Evolutionary conservation across 2,888 invertebrate genomes (phyloP).

Genomic region (Aethes cnicana): DNA sequence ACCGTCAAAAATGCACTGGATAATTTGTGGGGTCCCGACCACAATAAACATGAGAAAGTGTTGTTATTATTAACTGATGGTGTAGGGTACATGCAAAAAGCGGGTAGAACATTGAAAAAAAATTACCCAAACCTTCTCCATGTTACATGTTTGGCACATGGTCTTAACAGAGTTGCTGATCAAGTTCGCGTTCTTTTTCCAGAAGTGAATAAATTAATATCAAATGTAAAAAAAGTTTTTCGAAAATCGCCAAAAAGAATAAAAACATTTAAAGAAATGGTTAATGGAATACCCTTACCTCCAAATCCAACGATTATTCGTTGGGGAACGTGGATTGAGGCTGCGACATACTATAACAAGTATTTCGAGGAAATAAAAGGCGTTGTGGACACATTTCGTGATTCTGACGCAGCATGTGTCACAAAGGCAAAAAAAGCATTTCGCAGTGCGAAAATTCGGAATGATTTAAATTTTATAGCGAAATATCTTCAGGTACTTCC

Average conservation of each 20-base stretch:
- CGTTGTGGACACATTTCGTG: conserved; percentile 4
- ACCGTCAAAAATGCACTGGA: background rate
- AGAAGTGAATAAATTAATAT: conserved; percentile 8
- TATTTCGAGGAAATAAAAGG: conserved; percentile 2
- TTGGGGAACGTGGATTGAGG: conserved; percentile 12
- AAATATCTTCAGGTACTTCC: conserved; percentile 4
- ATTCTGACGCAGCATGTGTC: background rate
- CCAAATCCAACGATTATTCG: conserved; percentile 10
- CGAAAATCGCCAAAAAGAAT: conserved; percentile 5
- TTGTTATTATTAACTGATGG: background rate
- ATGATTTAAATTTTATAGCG: conserved; percentile 5
- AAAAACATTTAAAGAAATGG: conserved; percentile 4
- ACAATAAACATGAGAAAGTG: conserved; percentile 2
- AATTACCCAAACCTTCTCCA: background rate
- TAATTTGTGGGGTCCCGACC: conserved; percentile 1
- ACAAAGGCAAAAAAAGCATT: conserved; percentile 2
- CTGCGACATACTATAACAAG: conserved; percentile 4
- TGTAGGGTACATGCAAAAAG: background rate
- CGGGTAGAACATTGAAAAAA: conserved; percentile 1
- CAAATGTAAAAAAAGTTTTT: conserved; percentile 6
- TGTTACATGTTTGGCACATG: conserved; percentile 7
- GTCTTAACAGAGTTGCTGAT: conserved; percentile 3
- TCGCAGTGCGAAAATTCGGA: conserved; percentile 1
- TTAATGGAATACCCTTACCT: conserved; percentile 6
- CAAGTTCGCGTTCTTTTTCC: conserved; percentile 9